phyloP scores from a whole-genome alignment of 1,140 invertebrate genomes.

The Drosophila serrata region DNA sequence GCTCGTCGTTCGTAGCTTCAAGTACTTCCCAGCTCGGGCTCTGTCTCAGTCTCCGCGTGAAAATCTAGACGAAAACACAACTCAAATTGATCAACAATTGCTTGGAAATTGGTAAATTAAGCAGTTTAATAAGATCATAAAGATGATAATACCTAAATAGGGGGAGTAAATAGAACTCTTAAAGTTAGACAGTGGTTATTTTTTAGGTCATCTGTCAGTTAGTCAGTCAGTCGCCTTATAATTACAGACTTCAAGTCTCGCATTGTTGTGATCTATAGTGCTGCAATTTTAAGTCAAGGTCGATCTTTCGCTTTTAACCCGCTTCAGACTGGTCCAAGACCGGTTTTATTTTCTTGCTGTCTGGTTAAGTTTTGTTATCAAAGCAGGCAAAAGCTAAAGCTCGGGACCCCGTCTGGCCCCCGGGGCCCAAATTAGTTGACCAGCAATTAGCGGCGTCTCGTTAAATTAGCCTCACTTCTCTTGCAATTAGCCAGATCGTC shows the following conservation, averaged over 20 bases:
- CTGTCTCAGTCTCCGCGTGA: constrained; percentile 8
- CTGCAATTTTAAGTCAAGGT: constrained; percentile 64
- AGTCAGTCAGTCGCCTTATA: constrained; percentile 6
- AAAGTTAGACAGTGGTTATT: constrained; percentile 14
- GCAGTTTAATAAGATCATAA: not conserved
- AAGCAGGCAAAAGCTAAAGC: constrained; percentile 30
- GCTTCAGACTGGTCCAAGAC: constrained; percentile 24
- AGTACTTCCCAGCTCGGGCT: constrained; percentile 6
- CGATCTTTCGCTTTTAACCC: constrained; percentile 56
- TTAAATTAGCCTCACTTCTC: constrained; percentile 33
- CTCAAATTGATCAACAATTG: constrained; percentile 45
- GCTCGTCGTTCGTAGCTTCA: constrained; percentile 29
- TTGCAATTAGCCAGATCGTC: constrained; percentile 26
- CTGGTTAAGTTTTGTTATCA: constrained; percentile 37
- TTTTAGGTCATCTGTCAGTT: constrained; percentile 1
- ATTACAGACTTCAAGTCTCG: constrained; percentile 13
- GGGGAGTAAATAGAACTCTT: constrained; percentile 4
- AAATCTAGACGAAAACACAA: constrained; percentile 17
- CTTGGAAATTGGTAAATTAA: constrained; percentile 54
- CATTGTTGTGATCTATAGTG: constrained; percentile 26
- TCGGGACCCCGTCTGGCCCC: constrained; percentile 8
- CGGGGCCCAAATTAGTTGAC: constrained; percentile 39
- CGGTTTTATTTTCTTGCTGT: constrained; percentile 39
- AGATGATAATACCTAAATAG: not conserved
- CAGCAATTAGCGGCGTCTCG: constrained; percentile 40